Percentiles rank a stretch among this genome's conserved stretches.
phyloP scores from a whole-genome alignment of 2,888 invertebrate genomes.

The Trilocha varians region DNA sequence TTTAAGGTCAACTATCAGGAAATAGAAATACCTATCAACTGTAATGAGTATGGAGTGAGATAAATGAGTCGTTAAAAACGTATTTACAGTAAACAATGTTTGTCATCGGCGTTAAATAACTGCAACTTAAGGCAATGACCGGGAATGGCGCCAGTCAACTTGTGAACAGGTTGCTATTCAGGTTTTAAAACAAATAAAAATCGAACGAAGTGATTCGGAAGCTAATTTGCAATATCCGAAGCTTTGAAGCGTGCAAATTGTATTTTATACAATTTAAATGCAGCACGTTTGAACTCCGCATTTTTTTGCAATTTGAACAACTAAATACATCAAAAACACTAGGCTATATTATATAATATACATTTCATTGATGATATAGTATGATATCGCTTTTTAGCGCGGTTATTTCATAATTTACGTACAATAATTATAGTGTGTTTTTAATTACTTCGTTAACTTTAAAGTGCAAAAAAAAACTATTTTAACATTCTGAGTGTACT shows the following conservation, averaged over 20 bases:
- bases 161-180: slow-evolving; percentile 47
- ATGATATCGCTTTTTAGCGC: too few species aligned
- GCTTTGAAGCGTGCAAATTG: background rate
- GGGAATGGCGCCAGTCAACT: slow-evolving; percentile 35
- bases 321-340: too few species aligned
- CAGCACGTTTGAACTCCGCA: too few species aligned
- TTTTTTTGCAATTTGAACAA: too few species aligned
- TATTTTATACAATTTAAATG: too few species aligned
- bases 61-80: slow-evolving; percentile 44
- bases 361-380: too few species aligned
- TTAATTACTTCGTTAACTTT: too few species aligned
- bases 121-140: slow-evolving; percentile 68
- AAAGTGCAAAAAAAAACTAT: too few species aligned
- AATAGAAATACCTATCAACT: background rate
- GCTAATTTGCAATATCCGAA: slow-evolving; percentile 14
- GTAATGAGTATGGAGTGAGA: slow-evolving; percentile 18
- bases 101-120: slow-evolving; percentile 60
- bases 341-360: too few species aligned
- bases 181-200: slow-evolving; percentile 46
- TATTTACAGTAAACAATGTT: slow-evolving; percentile 51
- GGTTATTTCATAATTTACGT: too few species aligned
- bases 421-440: too few species aligned
- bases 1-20: background rate
- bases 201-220: slow-evolving; percentile 12
- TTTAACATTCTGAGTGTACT: too few species aligned